Evolutionary conservation across 2,797 vertebrate genomes (phyloP).

Genomic region (Taenioides sp.): DNA sequence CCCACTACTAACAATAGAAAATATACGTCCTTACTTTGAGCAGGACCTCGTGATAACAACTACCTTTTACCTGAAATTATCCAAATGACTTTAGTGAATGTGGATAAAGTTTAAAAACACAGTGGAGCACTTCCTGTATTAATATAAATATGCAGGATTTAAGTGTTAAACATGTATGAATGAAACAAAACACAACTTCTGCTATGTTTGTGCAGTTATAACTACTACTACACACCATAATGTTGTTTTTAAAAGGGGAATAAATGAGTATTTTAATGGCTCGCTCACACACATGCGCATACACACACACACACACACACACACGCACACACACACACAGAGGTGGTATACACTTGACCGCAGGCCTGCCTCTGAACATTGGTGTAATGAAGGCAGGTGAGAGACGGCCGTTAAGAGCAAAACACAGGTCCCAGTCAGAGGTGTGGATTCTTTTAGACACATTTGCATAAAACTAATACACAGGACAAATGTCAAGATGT

Average conservation of each 20-base stretch:
- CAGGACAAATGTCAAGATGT: constrained; percentile 3
- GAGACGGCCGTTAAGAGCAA: constrained; percentile 3
- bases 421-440: constrained; percentile 5
- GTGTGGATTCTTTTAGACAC: not conserved
- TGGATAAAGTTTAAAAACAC: no score
- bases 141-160: no score
- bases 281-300: not conserved
- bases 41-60: no score
- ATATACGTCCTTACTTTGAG: no score
- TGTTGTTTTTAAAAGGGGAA: no score
- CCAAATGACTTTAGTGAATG: no score
- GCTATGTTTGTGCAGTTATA: no score
- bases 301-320: constrained; percentile 4
- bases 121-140: no score
- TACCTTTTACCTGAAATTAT: no score
- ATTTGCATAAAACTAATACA: constrained; percentile 6
- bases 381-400: constrained; percentile 15
- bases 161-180: no score
- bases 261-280: not conserved
- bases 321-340: not conserved
- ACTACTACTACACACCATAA: constrained; percentile 12
- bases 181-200: no score
- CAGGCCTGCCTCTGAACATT: constrained; percentile 33
- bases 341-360: constrained; percentile 59
- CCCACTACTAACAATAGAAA: not conserved